A percentile compares a stretch with the other conserved stretches of the same genome.
Evolutionary conservation across 2,888 invertebrate species (phyloP).

Genomic region (Stenodera caucasica): DNA sequence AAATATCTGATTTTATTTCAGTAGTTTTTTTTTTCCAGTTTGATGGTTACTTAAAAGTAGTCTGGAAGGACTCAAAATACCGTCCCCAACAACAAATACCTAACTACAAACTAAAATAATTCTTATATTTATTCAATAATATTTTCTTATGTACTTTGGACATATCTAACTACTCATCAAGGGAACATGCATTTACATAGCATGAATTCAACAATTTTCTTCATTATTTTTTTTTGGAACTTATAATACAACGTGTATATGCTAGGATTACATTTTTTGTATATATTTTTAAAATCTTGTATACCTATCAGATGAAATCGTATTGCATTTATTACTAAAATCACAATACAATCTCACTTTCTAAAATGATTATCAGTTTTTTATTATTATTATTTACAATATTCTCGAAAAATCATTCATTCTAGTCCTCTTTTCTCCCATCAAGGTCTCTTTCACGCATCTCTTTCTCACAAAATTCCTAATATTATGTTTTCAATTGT

Average conservation of each 20-base stretch:
- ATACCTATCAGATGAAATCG: constrained; percentile 47
- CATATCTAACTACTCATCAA: constrained; percentile 53
- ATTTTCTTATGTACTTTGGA: constrained; percentile 50
- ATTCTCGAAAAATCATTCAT: constrained; percentile 12
- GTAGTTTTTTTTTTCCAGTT: background rate
- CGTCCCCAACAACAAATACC: constrained; percentile 45
- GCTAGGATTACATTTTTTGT: constrained; percentile 46
- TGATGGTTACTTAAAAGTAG: background rate
- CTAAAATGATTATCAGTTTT: constrained; percentile 47
- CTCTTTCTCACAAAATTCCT: background rate
- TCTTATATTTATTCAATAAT: constrained; percentile 28
- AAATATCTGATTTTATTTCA: constrained; percentile 9
- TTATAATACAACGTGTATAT: constrained; percentile 42
- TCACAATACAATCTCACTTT: constrained; percentile 51
- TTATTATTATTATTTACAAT: constrained; percentile 48
- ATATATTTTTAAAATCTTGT: constrained; percentile 26
- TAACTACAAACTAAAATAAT: constrained; percentile 47
- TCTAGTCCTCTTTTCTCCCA: constrained; percentile 23
- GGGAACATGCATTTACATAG: constrained; percentile 55
- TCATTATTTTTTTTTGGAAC: constrained; percentile 27
- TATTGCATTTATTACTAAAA: constrained; percentile 51
- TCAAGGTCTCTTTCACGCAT: background rate
- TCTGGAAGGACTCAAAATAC: constrained; percentile 26
- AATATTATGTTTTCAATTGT: background rate
- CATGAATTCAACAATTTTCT: constrained; percentile 51